These are phyloP conservation scores for Mechanitis mazaeus DNA, from an alignment of 2,888 invertebrate species.

Conservation along the genomic window DNA sequence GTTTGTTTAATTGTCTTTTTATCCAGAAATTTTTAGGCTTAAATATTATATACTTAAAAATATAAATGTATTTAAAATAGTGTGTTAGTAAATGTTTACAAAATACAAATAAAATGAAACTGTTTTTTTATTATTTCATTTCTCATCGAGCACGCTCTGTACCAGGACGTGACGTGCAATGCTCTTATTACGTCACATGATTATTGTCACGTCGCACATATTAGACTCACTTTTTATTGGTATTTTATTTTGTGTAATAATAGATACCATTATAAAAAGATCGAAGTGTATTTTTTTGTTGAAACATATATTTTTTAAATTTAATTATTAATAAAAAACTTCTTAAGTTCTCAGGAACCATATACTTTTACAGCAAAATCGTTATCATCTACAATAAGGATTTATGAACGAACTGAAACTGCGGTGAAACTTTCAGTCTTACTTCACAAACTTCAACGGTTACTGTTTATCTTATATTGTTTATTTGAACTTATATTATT, in stretches of 20 bases:
- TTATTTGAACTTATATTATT: too few relatives aligned
- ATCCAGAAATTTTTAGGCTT: too few relatives aligned
- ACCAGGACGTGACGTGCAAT: neutral
- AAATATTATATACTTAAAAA: too few relatives aligned
- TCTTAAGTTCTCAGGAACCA: too few relatives aligned
- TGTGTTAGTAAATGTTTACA: too few relatives aligned
- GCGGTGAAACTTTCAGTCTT: constrained; percentile 25
- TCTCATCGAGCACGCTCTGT: neutral
- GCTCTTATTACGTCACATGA: neutral
- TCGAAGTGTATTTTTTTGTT: too few relatives aligned
- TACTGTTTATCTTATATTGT: neutral
- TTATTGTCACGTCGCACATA: constrained; percentile 4
- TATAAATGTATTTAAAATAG: too few relatives aligned
- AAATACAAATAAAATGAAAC: too few relatives aligned
- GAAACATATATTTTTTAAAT: too few relatives aligned
- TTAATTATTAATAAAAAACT: too few relatives aligned
- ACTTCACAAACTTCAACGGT: neutral
- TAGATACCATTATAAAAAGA: too few relatives aligned
- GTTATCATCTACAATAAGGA: constrained; percentile 25
- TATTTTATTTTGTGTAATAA: neutral
- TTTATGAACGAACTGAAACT: constrained; percentile 24
- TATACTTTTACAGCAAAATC: constrained; percentile 2
- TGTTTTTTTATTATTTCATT: neutral
- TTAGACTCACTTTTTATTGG: neutral
- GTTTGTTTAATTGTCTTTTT: too few relatives aligned